phyloP scores from a whole-genome alignment of 2,888 invertebrate species.

The Eilema sororculum region DNA sequence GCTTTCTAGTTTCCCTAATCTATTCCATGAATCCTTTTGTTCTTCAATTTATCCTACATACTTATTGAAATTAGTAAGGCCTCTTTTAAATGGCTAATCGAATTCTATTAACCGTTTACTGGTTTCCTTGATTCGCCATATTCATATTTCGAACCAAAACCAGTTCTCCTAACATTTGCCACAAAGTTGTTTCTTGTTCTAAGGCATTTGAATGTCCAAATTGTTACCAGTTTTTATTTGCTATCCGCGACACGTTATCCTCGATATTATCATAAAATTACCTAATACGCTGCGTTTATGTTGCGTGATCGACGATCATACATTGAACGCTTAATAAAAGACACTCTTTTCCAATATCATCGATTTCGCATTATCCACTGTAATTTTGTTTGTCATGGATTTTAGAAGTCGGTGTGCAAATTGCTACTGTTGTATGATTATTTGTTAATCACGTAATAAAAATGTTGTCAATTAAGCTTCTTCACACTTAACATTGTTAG shows the following conservation, averaged over 20 bases:
- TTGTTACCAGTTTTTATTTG: constrained; percentile 2
- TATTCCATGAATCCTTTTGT: not conserved
- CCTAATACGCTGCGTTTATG: constrained; percentile 32
- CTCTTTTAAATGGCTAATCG: not conserved
- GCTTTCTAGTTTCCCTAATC: not conserved
- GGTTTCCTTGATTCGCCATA: constrained; percentile 6
- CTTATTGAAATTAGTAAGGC: not conserved
- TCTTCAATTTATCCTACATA: not conserved
- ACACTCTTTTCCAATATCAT: constrained; percentile 5
- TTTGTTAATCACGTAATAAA: not conserved
- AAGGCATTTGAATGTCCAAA: not conserved
- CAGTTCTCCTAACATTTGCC: constrained; percentile 10
- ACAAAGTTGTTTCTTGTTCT: constrained; percentile 1
- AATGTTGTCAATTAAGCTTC: constrained; percentile 1
- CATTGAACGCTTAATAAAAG: constrained; percentile 24
- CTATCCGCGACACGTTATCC: not conserved
- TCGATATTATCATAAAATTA: constrained; percentile 22
- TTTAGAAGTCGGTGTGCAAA: constrained; percentile 1
- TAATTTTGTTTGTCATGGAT: not conserved
- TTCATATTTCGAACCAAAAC: constrained; percentile 9
- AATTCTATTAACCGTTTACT: not conserved
- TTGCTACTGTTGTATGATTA: not conserved
- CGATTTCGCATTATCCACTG: not conserved
- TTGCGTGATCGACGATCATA: constrained; percentile 36
- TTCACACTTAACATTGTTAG: not conserved